A percentile compares a stretch with the other conserved stretches of the same genome.
These are phyloP conservation scores for Megaptera novaeangliae DNA, from an alignment of 2,113 vertebrate species.

Conservation along the genomic window DNA sequence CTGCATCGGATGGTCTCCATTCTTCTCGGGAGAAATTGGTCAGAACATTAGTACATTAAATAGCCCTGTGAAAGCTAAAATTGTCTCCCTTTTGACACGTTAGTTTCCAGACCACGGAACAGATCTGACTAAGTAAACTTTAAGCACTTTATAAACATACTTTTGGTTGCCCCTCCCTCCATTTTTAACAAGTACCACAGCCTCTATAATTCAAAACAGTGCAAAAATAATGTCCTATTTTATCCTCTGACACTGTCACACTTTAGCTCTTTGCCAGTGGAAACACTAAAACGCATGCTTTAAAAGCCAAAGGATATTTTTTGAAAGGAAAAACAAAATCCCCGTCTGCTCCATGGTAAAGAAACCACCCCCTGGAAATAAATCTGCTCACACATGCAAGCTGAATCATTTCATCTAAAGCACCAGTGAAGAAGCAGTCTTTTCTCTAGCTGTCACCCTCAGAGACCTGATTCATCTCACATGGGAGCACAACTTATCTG, in stretches of 20 bases:
- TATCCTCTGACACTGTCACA: conserved; percentile 39
- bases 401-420: neutral
- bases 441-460: neutral
- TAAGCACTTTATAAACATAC: neutral
- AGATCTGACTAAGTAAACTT: neutral
- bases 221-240: conserved; percentile 43
- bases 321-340: conserved; percentile 35
- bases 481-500: neutral
- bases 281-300: conserved; percentile 24
- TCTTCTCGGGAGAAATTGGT: neutral
- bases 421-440: neutral
- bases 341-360: neutral
- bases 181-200: conserved; percentile 36
- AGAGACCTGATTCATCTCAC: neutral
- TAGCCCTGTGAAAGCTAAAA: neutral
- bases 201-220: conserved; percentile 31
- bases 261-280: conserved; percentile 27
- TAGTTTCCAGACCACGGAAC: neutral
- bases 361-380: conserved; percentile 11
- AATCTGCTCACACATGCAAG: neutral
- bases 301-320: conserved; percentile 50
- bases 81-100: neutral
- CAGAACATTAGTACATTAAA: neutral
- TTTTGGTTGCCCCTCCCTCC: neutral
- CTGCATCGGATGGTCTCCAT: neutral